phyloP scores from a whole-genome alignment of 2,797 vertebrate genomes.

The Halcyon smyrnensis region DNA sequence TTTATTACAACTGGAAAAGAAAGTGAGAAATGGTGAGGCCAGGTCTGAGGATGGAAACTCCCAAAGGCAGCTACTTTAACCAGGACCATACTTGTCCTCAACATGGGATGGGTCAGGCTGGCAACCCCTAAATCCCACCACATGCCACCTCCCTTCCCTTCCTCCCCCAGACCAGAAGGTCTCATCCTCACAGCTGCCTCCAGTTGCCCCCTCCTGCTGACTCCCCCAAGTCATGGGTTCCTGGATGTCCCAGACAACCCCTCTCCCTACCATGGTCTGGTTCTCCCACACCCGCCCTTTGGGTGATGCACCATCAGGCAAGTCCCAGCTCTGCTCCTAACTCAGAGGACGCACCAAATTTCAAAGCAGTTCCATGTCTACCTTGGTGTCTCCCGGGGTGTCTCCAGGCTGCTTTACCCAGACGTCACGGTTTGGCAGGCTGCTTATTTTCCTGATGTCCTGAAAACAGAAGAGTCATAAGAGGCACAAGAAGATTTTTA shows the following conservation, averaged over 20 bases:
- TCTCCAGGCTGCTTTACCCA: constrained; percentile 57
- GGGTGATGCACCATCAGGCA: not conserved
- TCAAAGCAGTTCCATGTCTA: constrained; percentile 9
- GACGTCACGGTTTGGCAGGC: not conserved
- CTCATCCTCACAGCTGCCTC: not conserved
- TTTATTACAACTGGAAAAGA: constrained; percentile 57
- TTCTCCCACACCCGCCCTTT: not conserved
- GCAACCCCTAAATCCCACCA: not conserved
- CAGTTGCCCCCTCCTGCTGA: not conserved
- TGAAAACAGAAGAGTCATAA: not conserved
- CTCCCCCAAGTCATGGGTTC: not conserved
- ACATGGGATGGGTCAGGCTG: not conserved
- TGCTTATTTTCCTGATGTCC: constrained; percentile 59
- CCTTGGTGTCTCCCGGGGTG: constrained; percentile 62
- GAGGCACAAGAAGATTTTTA: not conserved
- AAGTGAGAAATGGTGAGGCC: not conserved
- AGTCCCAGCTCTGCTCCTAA: not conserved
- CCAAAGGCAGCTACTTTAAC: not conserved
- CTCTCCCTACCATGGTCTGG: not conserved
- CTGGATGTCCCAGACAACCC: accelerated
- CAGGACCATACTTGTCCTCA: not conserved
- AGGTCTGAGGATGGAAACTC: not conserved
- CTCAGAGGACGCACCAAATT: not conserved
- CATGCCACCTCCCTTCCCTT: not conserved
- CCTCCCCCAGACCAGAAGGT: not conserved